Percentiles rank a stretch among this genome's conserved stretches.
These are phyloP conservation scores for Lepetodrilus schrolli DNA, from an alignment of 2,888 invertebrate genomes.

Conservation along the genomic window DNA sequence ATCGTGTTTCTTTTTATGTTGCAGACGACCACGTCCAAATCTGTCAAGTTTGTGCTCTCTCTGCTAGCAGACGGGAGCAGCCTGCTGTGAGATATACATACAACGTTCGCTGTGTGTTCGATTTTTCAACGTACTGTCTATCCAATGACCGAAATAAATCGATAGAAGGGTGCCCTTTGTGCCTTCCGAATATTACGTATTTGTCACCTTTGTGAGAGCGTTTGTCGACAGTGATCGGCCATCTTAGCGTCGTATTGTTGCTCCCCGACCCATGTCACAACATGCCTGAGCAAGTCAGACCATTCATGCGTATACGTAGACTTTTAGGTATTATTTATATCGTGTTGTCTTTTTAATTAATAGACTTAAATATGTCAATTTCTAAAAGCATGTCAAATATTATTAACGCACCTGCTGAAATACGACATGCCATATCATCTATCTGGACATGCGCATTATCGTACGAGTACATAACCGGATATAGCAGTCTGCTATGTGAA, in stretches of 20 bases:
- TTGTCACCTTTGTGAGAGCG: not conserved
- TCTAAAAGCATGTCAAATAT: not conserved
- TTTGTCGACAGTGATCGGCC: conserved; percentile 22
- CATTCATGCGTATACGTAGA: too few relatives aligned
- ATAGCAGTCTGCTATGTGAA: not conserved
- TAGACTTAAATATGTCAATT: not conserved
- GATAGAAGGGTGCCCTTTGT: not conserved
- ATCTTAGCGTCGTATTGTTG: conserved; percentile 56
- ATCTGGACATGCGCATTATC: conserved; percentile 1
- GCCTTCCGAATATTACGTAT: not conserved
- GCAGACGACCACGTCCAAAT: conserved; percentile 7
- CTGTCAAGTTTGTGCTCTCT: not conserved
- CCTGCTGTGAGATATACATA: not conserved
- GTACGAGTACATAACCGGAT: too few relatives aligned
- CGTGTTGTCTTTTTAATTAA: too few relatives aligned
- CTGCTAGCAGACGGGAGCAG: not conserved
- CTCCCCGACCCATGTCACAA: conserved; percentile 31
- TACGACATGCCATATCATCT: not conserved
- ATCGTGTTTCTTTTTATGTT: not conserved
- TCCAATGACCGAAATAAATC: not conserved
- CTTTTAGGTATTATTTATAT: too few relatives aligned
- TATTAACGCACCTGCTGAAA: not conserved
- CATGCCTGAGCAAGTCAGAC: conserved; percentile 2
- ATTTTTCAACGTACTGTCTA: too few relatives aligned
- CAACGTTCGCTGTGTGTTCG: too few relatives aligned